A percentile compares a stretch with the other conserved stretches of the same genome.
Evolutionary conservation across 30 jellyfish, hydroid and myxozoan species (phyloP).

Genomic region (Hydractinia echinata): DNA sequence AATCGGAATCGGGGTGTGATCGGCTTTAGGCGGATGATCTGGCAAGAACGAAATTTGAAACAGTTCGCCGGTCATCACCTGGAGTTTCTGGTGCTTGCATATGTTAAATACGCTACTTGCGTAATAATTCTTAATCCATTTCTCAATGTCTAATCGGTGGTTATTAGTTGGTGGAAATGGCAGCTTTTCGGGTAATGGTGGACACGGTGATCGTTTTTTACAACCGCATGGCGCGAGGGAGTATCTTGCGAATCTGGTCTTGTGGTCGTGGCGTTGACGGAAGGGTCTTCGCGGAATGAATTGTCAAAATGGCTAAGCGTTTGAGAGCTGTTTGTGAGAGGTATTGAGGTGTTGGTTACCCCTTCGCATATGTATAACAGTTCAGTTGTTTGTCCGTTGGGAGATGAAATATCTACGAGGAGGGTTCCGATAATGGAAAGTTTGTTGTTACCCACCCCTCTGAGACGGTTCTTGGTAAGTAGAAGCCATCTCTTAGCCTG

Average conservation of each 20-base stretch:
- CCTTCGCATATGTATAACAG: constrained; percentile 20
- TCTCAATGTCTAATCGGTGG: constrained; percentile 3
- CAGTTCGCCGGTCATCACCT: constrained; percentile 21
- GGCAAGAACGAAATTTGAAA: constrained; percentile 13
- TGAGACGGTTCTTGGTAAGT: neutral
- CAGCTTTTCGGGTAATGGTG: neutral
- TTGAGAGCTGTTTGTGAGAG: constrained; percentile 25
- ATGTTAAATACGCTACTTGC: constrained; percentile 21
- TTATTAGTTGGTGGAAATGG: constrained; percentile 24
- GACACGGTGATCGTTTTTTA: constrained; percentile 1
- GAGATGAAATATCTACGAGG: neutral
- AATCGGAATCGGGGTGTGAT: constrained; percentile 7
- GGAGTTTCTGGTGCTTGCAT: constrained; percentile 7
- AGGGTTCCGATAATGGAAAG: constrained; percentile 15
- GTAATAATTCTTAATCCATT: constrained; percentile 14
- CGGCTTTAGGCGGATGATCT: constrained; percentile 20
- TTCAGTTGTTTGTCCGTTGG: neutral
- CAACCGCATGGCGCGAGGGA: neutral
- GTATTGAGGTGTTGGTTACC: constrained; percentile 5
- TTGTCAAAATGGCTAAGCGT: constrained; percentile 1
- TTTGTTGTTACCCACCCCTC: neutral
- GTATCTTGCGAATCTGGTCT: neutral
- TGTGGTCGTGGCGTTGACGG: constrained; percentile 9
- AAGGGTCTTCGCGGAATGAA: constrained; percentile 22
- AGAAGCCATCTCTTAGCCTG: no score